A percentile compares a stretch with the other conserved stretches of the same genome.
phyloP scores from a whole-genome alignment of 2,113 vertebrate species.

The Pseudorasbora parva region DNA sequence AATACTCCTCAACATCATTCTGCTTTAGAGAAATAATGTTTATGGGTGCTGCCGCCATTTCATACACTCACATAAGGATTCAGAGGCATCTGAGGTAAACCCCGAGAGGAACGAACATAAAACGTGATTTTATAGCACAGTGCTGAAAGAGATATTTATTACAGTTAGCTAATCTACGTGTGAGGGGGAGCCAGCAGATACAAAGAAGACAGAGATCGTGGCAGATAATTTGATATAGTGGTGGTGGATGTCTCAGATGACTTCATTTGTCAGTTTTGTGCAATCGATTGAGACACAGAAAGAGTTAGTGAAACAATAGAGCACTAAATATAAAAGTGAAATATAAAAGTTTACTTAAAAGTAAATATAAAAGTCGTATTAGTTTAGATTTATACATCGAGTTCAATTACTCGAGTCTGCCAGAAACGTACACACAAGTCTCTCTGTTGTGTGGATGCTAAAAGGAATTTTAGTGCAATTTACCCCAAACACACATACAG shows the following conservation, averaged over 20 bases:
- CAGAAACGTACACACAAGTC: conserved; percentile 47
- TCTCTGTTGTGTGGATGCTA: conserved; percentile 50
- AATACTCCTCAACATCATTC: conserved; percentile 43
- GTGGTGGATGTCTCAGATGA: background rate
- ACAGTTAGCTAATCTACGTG: conserved; percentile 54
- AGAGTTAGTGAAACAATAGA: background rate
- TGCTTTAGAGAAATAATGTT: conserved; percentile 63
- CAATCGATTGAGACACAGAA: conserved; percentile 2
- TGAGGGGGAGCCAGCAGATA: conserved; percentile 62
- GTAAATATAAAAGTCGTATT: no score
- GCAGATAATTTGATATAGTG: conserved; percentile 45
- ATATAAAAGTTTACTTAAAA: no score
- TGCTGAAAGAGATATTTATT: conserved; percentile 59
- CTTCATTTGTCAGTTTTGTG: background rate
- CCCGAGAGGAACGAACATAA: conserved; percentile 62
- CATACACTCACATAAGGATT: conserved; percentile 58
- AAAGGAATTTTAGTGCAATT: conserved; percentile 44
- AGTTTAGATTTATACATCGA: conserved; percentile 16
- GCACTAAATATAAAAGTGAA: conserved; percentile 37
- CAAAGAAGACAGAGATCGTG: conserved; percentile 51
- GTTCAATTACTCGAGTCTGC: conserved; percentile 14
- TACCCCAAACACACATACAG: background rate
- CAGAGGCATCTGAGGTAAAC: conserved; percentile 61
- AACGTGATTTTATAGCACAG: conserved; percentile 50
- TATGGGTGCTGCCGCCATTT: conserved; percentile 56